phyloP scores from a whole-genome alignment of 2,113 vertebrate species.

The Colaptes auratus region DNA sequence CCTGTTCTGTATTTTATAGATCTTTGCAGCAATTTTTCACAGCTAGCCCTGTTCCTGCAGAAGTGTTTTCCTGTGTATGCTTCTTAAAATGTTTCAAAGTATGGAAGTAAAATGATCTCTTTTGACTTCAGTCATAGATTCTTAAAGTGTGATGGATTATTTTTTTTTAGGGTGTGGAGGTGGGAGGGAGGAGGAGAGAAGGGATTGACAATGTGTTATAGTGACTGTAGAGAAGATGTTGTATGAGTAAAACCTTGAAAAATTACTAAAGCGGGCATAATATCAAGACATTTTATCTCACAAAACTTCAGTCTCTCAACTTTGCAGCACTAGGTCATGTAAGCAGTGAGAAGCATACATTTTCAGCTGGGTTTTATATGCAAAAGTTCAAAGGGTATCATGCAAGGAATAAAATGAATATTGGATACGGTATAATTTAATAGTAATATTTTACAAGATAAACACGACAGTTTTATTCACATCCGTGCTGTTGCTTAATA shows the following conservation, averaged over 20 bases:
- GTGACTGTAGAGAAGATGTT: neutral
- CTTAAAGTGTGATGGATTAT: neutral
- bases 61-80: neutral
- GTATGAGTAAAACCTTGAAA: neutral
- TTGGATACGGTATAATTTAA: neutral
- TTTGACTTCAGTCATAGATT: neutral
- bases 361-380: neutral
- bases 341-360: neutral
- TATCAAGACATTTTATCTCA: neutral
- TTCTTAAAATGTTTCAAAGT: neutral
- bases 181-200: neutral
- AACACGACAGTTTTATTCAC: neutral
- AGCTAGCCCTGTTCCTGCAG: neutral
- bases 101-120: neutral
- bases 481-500: neutral
- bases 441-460: neutral
- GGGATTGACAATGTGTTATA: neutral
- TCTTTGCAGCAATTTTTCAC: constrained; percentile 7
- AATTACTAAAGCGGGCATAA: neutral
- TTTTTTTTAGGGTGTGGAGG: neutral
- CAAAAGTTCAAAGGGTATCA: neutral
- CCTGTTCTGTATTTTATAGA: neutral
- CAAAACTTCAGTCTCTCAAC: neutral
- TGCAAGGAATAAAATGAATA: neutral
- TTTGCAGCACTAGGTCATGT: neutral